phyloP scores from a whole-genome alignment of 1,140 invertebrate genomes.

The Microplitis mediator region DNA sequence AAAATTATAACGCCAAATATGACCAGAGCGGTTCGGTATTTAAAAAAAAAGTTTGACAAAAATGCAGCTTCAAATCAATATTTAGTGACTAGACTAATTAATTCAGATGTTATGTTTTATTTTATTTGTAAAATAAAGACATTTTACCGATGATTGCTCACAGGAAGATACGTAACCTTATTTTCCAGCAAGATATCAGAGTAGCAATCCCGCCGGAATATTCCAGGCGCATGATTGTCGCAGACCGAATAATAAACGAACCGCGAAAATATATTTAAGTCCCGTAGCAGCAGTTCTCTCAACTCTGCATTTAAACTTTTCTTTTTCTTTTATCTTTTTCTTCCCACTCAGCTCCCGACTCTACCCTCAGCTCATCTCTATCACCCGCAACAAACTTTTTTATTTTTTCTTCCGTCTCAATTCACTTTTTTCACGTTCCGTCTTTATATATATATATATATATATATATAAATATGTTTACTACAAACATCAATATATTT shows the following conservation, averaged over 20 bases:
- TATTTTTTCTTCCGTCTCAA: too few species aligned
- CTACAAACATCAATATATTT: too few species aligned
- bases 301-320: not conserved
- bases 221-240: constrained; percentile 28
- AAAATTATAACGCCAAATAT: too few species aligned
- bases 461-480: too few species aligned
- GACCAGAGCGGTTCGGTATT: too few species aligned
- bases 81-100: not conserved
- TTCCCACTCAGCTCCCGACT: not conserved
- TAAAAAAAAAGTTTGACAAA: too few species aligned
- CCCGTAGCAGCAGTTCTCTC: constrained; percentile 3
- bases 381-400: not conserved
- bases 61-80: not conserved
- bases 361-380: not conserved
- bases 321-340: not conserved
- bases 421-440: too few species aligned
- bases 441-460: too few species aligned
- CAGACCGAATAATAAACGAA: constrained; percentile 56
- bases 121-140: not conserved
- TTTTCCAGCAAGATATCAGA: constrained; percentile 21
- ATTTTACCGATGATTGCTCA: not conserved
- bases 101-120: not conserved
- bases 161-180: not conserved
- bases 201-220: constrained; percentile 14
- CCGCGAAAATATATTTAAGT: constrained; percentile 49